These are phyloP conservation scores for Cyanoderma ruficeps DNA, from an alignment of 2,113 vertebrate species.

Conservation along the genomic window DNA sequence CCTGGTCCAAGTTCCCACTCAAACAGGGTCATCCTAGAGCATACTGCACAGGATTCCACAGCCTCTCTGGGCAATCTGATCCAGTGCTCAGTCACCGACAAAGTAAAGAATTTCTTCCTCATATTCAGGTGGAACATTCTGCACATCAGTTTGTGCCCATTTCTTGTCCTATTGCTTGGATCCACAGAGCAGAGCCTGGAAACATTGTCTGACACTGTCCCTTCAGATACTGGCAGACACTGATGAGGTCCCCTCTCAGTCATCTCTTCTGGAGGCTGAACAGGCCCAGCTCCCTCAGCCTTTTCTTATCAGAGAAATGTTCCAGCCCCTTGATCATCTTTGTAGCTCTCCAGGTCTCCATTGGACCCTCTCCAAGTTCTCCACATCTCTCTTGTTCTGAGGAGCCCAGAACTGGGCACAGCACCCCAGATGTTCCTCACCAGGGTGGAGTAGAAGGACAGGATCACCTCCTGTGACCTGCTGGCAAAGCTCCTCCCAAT, in stretches of 20 bases:
- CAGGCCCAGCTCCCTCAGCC: background rate
- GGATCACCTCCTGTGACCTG: background rate
- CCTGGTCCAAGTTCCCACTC: background rate
- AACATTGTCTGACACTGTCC: background rate
- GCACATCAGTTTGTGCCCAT: background rate
- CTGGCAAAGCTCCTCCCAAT: background rate
- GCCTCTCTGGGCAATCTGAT: background rate
- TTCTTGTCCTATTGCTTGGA: background rate
- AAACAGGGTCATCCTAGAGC: background rate
- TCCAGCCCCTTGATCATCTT: background rate
- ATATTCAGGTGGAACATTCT: background rate
- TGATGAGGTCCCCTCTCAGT: background rate
- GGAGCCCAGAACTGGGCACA: background rate
- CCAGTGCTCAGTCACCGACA: background rate
- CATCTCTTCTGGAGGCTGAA: background rate
- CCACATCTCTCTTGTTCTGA: background rate
- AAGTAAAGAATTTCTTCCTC: background rate
- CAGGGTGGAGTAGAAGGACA: background rate
- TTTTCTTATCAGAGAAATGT: background rate
- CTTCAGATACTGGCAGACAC: background rate
- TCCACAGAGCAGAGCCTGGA: background rate
- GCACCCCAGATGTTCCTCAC: background rate
- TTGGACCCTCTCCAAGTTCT: fast-evolving
- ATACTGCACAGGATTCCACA: background rate
- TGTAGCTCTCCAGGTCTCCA: too few species aligned